Evolutionary conservation across 1,140 invertebrate species (phyloP), one percentile per base, ranked within the genome.

Genomic region (Neodiprion fabricii): DNA sequence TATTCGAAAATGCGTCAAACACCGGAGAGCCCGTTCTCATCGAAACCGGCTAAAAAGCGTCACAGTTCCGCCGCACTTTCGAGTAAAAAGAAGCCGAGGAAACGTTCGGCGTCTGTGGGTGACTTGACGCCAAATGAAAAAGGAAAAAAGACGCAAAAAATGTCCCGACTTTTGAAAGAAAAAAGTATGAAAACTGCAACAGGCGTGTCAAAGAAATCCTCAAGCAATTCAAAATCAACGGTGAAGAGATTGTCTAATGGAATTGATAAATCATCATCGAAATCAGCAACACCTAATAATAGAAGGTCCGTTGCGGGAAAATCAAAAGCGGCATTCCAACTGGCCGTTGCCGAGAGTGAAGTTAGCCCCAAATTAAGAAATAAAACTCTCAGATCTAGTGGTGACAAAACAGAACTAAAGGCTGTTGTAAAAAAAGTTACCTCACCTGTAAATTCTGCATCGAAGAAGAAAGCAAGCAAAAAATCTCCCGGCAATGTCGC

Each of bases 31-130:
- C n/a, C 53, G 53, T 61, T 61, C n/a, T 61, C 53, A 5, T 61
- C 53, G n/a, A 61, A 61, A 61, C 53, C 53, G 53, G 53, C 53
- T 61, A 61, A 61, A 61, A 61, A 61, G 53, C 53, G 53, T 61
- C 53, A 61, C 53, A 61, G 53, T 17, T 61, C 53, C 53, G 53
- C 53, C 8, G 8, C 11, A 14, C 53, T 61, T 9, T 61, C 53
- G n/a, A 17, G 11, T 7, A 61, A 12, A 14, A 61, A 61, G n/a
- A 61, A 61, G n/a, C n/a, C 8, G 11, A 61, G 7, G 9, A 61
- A 61, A 17, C 53, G 53, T 61, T 61, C 53, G 11, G 53, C 53
- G 11, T 61, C 53, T 17, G 53, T 61, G 3, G 53, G 53, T 2
- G 53, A 61, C 8, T 12, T 17, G 5, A 12, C n/a, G 3, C 53